Percentiles rank a stretch among this genome's conserved stretches.
These are phyloP conservation scores for Craseonycteris thonglongyai DNA, from an alignment of 2,113 vertebrate species.

Conservation along the genomic window DNA sequence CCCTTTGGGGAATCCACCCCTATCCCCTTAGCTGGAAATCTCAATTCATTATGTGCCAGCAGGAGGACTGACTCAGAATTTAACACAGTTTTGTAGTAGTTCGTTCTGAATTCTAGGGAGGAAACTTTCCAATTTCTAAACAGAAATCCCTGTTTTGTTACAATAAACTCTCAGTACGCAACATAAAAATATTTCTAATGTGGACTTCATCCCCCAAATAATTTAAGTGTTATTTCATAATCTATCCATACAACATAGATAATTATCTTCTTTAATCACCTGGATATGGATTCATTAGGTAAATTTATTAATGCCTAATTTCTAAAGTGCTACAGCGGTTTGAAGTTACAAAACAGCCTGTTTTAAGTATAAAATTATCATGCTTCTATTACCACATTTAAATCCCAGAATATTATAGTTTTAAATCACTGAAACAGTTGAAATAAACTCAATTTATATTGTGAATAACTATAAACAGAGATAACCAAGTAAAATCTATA, in stretches of 20 bases:
- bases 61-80: constrained; percentile 29
- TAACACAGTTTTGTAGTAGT: background rate
- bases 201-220: background rate
- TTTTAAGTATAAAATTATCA: constrained; percentile 11
- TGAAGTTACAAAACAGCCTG: background rate
- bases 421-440: constrained; percentile 6
- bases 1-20: constrained; percentile 31
- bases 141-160: constrained; percentile 20
- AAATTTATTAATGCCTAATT: background rate
- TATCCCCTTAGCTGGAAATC: constrained; percentile 14
- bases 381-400: background rate
- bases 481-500: constrained; percentile 1
- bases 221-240: background rate
- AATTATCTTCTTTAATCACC: background rate
- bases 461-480: constrained; percentile 25
- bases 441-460: constrained; percentile 24
- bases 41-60: background rate
- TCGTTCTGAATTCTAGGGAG: constrained; percentile 8
- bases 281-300: background rate
- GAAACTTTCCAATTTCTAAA: background rate
- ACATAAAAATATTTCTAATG: background rate
- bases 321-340: background rate
- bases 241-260: background rate
- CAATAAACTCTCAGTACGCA: background rate
- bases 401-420: background rate